Percentiles rank a stretch among this genome's conserved stretches.
phyloP scores from a whole-genome alignment of 2,113 vertebrate genomes.

The Orycteropus afer region DNA sequence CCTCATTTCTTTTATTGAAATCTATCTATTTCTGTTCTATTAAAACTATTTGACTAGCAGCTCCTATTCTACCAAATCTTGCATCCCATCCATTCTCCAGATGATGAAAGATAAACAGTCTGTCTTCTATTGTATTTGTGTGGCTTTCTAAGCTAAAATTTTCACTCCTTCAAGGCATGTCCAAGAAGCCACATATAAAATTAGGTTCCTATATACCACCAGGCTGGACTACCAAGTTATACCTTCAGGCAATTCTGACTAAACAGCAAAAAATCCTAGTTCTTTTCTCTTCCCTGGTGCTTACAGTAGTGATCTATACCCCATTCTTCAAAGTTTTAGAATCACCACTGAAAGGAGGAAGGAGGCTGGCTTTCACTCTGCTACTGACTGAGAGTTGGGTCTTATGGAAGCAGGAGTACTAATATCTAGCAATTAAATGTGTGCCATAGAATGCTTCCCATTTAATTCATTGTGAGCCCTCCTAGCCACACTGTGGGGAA shows the following conservation, averaged over 20 bases:
- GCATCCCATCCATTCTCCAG: slow-evolving; percentile 89
- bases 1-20: slow-evolving; percentile 87
- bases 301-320: background rate
- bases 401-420: background rate
- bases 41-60: slow-evolving; percentile 86
- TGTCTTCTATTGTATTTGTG: slow-evolving; percentile 69
- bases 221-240: background rate
- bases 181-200: background rate
- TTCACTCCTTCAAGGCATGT: slow-evolving; percentile 40
- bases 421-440: background rate
- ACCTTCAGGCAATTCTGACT: background rate
- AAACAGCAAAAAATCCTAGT: background rate
- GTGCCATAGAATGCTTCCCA: fast-evolving
- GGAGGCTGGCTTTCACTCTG: background rate
- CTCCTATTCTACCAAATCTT: slow-evolving; percentile 86
- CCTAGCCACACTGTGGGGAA: fast-evolving
- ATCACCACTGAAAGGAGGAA: fast-evolving
- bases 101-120: slow-evolving; percentile 80
- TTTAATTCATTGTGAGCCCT: fast-evolving
- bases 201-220: background rate
- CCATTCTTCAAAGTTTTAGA: background rate
- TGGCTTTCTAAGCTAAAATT: slow-evolving; percentile 48
- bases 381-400: fast-evolving
- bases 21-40: slow-evolving; percentile 83
- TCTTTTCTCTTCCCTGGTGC: background rate